Conservation (phyloP, 1,140 invertebrate genomes). For the Cydia pomonella region DNA sequence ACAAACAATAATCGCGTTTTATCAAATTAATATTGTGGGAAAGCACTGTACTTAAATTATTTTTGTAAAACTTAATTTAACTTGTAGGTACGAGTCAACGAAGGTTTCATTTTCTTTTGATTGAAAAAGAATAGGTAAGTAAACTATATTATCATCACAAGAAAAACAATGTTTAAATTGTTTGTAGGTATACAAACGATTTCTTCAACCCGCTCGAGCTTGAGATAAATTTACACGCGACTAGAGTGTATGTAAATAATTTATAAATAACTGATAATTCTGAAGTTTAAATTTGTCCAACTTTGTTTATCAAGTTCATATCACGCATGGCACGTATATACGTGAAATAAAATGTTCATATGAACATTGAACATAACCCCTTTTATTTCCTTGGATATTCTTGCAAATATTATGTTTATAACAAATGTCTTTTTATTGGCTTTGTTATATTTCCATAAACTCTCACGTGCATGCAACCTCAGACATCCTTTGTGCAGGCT, state of each 20-base stretch:
- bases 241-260: constrained; percentile 34
- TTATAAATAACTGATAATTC: not conserved
- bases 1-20: too few species aligned
- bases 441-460: not conserved
- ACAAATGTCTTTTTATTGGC: not conserved
- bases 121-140: too few species aligned
- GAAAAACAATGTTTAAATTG: not conserved
- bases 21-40: too few species aligned
- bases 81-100: too few species aligned
- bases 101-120: too few species aligned
- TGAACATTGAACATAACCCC: not conserved
- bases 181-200: constrained; percentile 5
- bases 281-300: not conserved
- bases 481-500: not conserved
- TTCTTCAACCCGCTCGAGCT: constrained; percentile 20
- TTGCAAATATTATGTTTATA: too few species aligned
- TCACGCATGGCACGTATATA: not conserved
- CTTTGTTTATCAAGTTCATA: not conserved
- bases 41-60: too few species aligned
- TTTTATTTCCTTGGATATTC: not conserved
- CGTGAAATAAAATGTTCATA: too few species aligned
- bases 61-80: too few species aligned
- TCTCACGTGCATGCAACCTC: constrained; percentile 3
- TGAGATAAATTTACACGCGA: constrained; percentile 28
- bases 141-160: too few species aligned